Evolutionary conservation across 2,888 invertebrate species (phyloP), one percentile per base, ranked within the genome.

Genomic region (Noctua fimbriata): DNA sequence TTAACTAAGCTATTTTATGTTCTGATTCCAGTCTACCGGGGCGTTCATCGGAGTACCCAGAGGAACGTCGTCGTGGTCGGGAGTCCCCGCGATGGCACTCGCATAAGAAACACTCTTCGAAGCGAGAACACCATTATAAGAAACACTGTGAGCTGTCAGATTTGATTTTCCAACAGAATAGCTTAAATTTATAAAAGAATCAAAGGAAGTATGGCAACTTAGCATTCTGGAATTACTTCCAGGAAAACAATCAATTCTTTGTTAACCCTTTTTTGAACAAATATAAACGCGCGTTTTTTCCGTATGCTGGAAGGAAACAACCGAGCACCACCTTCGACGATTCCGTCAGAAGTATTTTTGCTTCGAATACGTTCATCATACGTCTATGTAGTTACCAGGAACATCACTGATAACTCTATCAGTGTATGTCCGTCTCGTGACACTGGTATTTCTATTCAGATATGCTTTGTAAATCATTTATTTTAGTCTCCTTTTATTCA

Each of bases 11-110:
- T 28, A 5, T 16, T 0, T 7, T 16, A 28, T 21, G 2, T 73
- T 70, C 16, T 66, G 9, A 2, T 85, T 84, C 21, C 92, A 98
- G 98, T 93, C 95, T 98, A 81, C 98, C 98, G 9, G 98, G 98
- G 63, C 97, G 98, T 0, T 93, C 95, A 0, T 90, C 94, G 0
- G 96, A 96, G 75, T 96, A 96, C 69, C 93, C 94, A 0, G 96
- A 97, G 5, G 96, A 96, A 28, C 89, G 96, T 1, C 90, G 96
- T 28, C 93, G 97, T 0, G 95, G 96, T 0, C 93, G 96, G 0
- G 97, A 97, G 67, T 97, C 97, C 0, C 97, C 97, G 0, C 94
- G 97, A 58, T 96, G 97, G 96, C 96, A 96, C 83, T 91, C 94
- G 0, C 97, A 96, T 89, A 97, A 97, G 90, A 97, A 97, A 83